phyloP scores from a whole-genome alignment of 2,888 invertebrate genomes.

The Girardia tigrina region DNA sequence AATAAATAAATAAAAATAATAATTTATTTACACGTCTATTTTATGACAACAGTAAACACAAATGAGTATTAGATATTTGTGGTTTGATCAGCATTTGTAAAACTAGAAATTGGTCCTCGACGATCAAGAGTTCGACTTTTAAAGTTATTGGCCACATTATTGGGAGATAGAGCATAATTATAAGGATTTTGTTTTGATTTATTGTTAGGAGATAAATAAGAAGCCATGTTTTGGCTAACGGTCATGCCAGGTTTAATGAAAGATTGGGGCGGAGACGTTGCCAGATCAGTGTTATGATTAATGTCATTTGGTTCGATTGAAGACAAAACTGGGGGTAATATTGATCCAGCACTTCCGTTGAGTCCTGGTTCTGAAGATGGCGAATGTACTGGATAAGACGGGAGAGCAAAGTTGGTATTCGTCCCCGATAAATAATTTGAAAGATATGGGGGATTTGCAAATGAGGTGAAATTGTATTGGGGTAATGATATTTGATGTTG shows the following conservation, averaged over 20 bases:
- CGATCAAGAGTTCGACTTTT: slow-evolving; percentile 17
- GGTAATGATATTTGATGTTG: background rate
- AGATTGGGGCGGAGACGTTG: slow-evolving; percentile 4
- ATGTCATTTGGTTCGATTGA: background rate
- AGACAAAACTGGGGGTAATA: background rate
- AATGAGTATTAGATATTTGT: slow-evolving; percentile 20
- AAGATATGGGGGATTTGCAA: background rate
- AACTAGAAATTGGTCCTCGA: background rate
- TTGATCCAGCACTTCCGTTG: background rate
- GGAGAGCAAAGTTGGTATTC: background rate
- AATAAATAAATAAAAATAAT: too few species aligned
- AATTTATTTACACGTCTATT: background rate
- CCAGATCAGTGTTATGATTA: background rate
- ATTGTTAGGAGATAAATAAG: background rate
- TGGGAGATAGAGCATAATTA: background rate
- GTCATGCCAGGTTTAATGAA: slow-evolving; percentile 20
- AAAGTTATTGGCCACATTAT: background rate
- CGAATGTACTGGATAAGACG: background rate
- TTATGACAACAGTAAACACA: background rate
- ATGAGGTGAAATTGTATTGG: slow-evolving; percentile 3
- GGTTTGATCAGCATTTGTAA: slow-evolving; percentile 5
- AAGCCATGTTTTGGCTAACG: background rate
- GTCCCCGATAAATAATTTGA: background rate
- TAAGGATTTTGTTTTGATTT: background rate
- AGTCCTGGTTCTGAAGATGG: background rate